Conservation (phyloP, 1,140 invertebrate species). For the Drosophila lacertosa region DNA sequence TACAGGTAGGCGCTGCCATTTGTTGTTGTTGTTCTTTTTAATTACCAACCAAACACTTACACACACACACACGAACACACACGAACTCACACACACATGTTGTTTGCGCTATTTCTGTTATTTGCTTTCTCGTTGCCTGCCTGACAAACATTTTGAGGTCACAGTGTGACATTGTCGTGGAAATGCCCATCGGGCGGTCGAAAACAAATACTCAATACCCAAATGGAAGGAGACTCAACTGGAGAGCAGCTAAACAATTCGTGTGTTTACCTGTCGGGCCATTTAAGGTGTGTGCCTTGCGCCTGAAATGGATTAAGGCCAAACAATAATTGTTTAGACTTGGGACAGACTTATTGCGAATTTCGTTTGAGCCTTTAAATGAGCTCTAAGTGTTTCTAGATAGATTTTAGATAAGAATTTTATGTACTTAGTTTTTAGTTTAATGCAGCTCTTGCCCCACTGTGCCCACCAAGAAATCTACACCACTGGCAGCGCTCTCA, state of each 20-base stretch:
- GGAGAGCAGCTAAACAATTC: conserved; percentile 10
- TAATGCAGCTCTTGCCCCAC: neutral
- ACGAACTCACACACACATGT: conserved; percentile 23
- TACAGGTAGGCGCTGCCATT: conserved; percentile 63
- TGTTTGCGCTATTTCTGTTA: conserved; percentile 19
- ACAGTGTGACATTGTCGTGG: conserved; percentile 66
- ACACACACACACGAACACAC: conserved; percentile 21
- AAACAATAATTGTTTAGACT: neutral
- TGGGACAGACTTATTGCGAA: neutral
- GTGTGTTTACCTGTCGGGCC: conserved; percentile 17
- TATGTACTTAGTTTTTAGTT: neutral
- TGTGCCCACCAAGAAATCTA: conserved; percentile 17
- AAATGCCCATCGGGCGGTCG: conserved; percentile 52
- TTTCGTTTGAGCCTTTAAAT: neutral
- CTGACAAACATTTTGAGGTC: conserved; percentile 70
- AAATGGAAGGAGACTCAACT: neutral
- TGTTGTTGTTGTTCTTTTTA: conserved; percentile 68
- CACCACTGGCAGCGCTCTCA: conserved; percentile 2
- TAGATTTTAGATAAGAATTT: neutral
- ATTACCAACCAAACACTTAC: conserved; percentile 57
- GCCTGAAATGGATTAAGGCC: conserved; percentile 13
- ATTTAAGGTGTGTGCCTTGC: neutral
- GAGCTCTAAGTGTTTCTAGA: neutral
- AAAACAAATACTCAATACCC: conserved; percentile 48
- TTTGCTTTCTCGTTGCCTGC: conserved; percentile 27